These are phyloP conservation scores for Brenthis daphne DNA, from an alignment of 2,888 invertebrate species.

Conservation along the genomic window DNA sequence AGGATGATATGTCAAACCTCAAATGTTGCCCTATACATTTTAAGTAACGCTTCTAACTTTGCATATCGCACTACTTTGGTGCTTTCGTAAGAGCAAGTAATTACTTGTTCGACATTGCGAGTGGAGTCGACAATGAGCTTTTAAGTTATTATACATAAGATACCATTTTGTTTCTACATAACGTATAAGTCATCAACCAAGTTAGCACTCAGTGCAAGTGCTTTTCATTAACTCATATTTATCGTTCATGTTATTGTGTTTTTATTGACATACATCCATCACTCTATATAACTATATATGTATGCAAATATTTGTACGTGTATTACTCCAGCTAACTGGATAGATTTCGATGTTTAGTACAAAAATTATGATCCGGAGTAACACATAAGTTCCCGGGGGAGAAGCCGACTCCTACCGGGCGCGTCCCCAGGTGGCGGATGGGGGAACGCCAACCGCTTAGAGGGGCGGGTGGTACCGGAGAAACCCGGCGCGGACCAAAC, in stretches of 20 bases:
- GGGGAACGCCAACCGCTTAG: no score
- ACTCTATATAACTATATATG: no score
- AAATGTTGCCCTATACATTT: constrained; percentile 9
- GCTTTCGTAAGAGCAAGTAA: constrained; percentile 23
- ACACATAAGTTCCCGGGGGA: no score
- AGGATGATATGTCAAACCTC: constrained; percentile 3
- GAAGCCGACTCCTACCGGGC: no score
- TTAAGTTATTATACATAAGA: background rate
- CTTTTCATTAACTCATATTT: constrained; percentile 31
- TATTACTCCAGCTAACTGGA: no score
- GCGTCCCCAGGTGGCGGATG: no score
- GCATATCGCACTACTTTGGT: constrained; percentile 32
- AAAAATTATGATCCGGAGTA: no score
- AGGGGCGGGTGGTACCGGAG: no score
- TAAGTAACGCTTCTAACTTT: constrained; percentile 14
- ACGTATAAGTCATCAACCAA: constrained; percentile 22
- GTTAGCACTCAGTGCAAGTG: constrained; percentile 29
- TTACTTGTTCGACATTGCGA: constrained; percentile 9
- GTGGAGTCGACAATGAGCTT: constrained; percentile 6
- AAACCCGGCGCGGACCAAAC: no score
- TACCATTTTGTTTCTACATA: background rate
- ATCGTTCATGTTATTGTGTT: constrained; percentile 8
- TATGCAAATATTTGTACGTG: no score
- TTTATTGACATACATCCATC: no score
- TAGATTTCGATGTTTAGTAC: no score